Conservation (phyloP, 2,113 vertebrate species). For the Phasianus colchicus region DNA sequence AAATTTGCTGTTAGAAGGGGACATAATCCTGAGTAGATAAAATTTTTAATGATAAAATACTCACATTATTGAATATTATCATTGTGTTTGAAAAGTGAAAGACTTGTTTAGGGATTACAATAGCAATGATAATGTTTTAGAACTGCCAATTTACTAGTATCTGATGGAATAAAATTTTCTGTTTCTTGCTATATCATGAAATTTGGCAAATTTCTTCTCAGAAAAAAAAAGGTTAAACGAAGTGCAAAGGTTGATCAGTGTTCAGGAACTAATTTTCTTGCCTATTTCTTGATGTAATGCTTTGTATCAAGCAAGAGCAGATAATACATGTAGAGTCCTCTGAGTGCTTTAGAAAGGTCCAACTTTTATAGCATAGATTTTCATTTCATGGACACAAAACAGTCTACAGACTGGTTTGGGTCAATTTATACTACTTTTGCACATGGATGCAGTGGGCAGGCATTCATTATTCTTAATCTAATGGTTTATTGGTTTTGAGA, state of each 20-base stretch:
- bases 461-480: background rate
- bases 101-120: background rate
- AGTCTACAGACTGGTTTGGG: background rate
- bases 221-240: background rate
- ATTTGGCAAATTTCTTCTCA: background rate
- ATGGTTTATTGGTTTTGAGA: background rate
- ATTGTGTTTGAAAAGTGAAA: conserved; percentile 15
- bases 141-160: background rate
- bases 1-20: background rate
- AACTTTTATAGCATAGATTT: background rate
- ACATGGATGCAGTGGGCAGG: accelerated
- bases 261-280: background rate
- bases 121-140: background rate
- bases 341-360: background rate
- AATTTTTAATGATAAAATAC: conserved; percentile 16
- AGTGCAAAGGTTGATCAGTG: accelerated
- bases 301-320: background rate
- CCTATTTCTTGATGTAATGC: background rate
- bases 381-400: background rate
- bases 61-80: conserved; percentile 22
- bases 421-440: background rate
- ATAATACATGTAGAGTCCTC: background rate
- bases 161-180: background rate
- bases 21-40: conserved; percentile 34
- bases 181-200: background rate